phyloP scores from a whole-genome alignment of 2,888 invertebrate genomes.

The Keiferia lycopersicella region DNA sequence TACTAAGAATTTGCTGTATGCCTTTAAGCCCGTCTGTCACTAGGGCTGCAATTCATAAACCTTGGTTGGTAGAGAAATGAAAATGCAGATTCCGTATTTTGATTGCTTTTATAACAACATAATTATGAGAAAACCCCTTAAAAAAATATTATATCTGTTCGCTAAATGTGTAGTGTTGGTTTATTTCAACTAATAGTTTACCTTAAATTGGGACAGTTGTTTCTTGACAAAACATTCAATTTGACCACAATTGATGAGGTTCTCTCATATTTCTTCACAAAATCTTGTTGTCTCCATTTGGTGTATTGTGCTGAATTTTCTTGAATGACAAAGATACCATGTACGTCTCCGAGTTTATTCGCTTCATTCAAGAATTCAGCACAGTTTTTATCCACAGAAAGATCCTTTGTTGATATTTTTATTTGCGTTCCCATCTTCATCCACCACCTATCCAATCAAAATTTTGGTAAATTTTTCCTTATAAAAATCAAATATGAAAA shows the following conservation, averaged over 20 bases:
- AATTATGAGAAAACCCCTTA: too few species aligned
- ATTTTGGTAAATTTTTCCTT: neutral
- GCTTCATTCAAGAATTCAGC: conserved; percentile 43
- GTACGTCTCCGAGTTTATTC: conserved; percentile 44
- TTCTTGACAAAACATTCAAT: conserved; percentile 49
- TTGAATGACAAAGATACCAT: conserved; percentile 51
- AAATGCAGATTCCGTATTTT: too few species aligned
- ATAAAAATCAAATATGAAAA: neutral
- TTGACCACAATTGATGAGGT: conserved; percentile 44
- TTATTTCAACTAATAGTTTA: too few species aligned
- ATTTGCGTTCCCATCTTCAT: conserved; percentile 40
- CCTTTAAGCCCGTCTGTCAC: too few species aligned
- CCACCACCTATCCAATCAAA: conserved; percentile 47
- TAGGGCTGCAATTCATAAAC: too few species aligned
- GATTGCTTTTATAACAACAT: too few species aligned
- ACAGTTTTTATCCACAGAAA: conserved; percentile 44
- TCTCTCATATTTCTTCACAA: conserved; percentile 45
- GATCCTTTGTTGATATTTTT: conserved; percentile 40
- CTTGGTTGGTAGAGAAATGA: too few species aligned
- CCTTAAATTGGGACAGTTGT: conserved; percentile 49
- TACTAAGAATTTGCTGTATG: too few species aligned
- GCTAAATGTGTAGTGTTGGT: too few species aligned
- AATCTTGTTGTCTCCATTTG: conserved; percentile 38
- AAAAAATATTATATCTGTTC: too few species aligned
- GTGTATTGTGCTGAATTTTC: conserved; percentile 28